Evolutionary conservation across 2,797 vertebrate species (phyloP), one percentile per base, ranked within the genome.

Genomic region (Cossypha caffra): DNA sequence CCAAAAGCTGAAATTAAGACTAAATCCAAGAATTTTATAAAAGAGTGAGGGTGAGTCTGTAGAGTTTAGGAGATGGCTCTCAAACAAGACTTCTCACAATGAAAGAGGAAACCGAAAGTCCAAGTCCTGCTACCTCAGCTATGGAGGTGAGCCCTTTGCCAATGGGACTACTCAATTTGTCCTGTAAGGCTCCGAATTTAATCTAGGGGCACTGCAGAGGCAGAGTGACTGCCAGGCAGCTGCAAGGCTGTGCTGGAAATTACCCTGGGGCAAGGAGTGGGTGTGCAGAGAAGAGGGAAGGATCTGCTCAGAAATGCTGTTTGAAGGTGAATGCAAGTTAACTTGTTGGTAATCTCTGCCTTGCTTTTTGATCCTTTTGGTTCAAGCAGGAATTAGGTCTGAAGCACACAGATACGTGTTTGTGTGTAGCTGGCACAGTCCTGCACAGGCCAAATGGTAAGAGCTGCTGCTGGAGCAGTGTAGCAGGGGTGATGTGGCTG

Each of bases 271-370:
- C 37, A 51, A 37, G 24, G 24, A 92, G 16, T 1, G 1, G 28
- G 21, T 1, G 0, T 45, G 23, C 8, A 7, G 20, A 21, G 24
- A 4, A 35, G 2, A 52, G 3, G 1, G 21, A 48, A 2, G 1
- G 28, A 51, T 1, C 1, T 38, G 26, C 52, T 48, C 58, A 37
- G n/a, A 67, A 72, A 51, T 55, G 16, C 15, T 57, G 9, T 26
- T 38, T 52, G 33, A 63, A 51, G 18, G 8, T 37, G 15, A 55
- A 13, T 63, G 16, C 5, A 64, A 57, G 18, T 42, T 43, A 31
- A 6, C 10, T 35, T 31, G 10, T 31, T 77, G 8, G 16, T 71
- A 81, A 55, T 3, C 4, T 50, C 61, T 64, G 45, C 20, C 61
- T 74, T 3, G 2, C 16, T 61, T 88, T 75, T 68, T 48, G 9